Evolutionary conservation across 2,113 vertebrate species (phyloP), one percentile per base, ranked within the genome.

Genomic region (Zosterops lateralis): DNA sequence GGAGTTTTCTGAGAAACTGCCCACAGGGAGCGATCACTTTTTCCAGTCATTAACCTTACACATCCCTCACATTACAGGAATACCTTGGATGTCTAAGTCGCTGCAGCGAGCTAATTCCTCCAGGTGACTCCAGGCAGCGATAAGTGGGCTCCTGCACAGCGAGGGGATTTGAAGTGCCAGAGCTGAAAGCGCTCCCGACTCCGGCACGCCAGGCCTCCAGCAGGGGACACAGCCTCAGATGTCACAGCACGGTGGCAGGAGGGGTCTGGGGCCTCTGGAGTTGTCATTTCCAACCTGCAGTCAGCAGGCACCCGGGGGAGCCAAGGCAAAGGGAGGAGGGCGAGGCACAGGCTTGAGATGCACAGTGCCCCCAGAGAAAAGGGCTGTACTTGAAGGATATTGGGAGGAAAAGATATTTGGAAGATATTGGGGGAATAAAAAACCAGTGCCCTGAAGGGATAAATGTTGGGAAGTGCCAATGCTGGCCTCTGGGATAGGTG

Each of bases 41-140:
- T 95, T 84, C 92, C 96, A 95, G 96, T 95, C 95, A 96, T 96
- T 96, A 96, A 97, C 96, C 96, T 94, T 36, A 17, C 93, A 81
- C 95, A 85, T 97, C 97, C 94, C 93, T 77, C 85, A 9, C 94
- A 82, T 95, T 96, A 94, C 60, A 68, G 7, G 87, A 74, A 82
- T 92, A 87, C 80, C 82, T 90, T 34, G 96, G 90, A 70, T 96
- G 91, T 89, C 80, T 61, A 10, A 65, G 95, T 50, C 34, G 87
- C 96, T n/a, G 93, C 94, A 91, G 95, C 3, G 84, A 95, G 86
- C 81, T 92, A 47, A 87, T 95, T 96, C 95, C 65, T 87, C 51
- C 96, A 95, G 96, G 96, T 94, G 93, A 94, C 93, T 95, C 40
- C 94, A 89, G 93, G 90, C 89, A 87, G 93, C 11, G 12, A 29